phyloP scores from a whole-genome alignment of 2,797 vertebrate species.

The Clarias laeviceps region DNA sequence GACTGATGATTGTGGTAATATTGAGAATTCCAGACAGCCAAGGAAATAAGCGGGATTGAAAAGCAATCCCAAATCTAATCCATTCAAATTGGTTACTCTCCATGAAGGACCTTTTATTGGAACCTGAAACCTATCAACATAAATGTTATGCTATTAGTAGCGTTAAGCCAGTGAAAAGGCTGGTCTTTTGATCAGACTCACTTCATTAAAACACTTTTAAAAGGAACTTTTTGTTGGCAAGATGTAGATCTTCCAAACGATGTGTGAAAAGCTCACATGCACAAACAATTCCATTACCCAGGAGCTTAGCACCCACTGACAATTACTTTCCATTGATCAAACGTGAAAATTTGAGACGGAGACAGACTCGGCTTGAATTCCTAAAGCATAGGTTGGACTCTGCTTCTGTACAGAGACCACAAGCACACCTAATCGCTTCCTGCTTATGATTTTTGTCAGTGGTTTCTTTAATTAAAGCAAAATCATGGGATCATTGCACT shows the following conservation, averaged over 20 bases:
- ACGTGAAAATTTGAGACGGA: constrained; percentile 18
- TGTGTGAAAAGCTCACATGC: constrained; percentile 18
- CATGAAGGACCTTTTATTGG: background rate
- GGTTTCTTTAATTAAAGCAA: constrained; percentile 31
- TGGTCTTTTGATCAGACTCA: constrained; percentile 10
- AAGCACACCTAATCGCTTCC: constrained; percentile 25
- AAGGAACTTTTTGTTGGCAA: background rate
- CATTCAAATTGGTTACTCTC: constrained; percentile 5
- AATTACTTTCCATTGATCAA: constrained; percentile 31
- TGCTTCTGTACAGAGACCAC: constrained; percentile 29
- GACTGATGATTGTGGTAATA: constrained; percentile 8
- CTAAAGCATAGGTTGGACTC: constrained; percentile 21
- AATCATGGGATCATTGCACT: background rate
- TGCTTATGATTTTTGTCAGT: constrained; percentile 14
- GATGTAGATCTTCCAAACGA: constrained; percentile 23
- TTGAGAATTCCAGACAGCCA: constrained; percentile 24
- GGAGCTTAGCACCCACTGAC: constrained; percentile 23
- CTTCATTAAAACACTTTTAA: constrained; percentile 8
- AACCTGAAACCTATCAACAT: constrained; percentile 6
- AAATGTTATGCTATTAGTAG: background rate
- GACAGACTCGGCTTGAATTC: constrained; percentile 21
- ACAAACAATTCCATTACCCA: constrained; percentile 42
- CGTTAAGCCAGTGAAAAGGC: background rate
- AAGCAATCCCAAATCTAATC: background rate
- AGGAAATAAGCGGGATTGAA: constrained; percentile 3